Conservation (phyloP, 2,797 vertebrate species). For the Rhyacichthys aspro region DNA sequence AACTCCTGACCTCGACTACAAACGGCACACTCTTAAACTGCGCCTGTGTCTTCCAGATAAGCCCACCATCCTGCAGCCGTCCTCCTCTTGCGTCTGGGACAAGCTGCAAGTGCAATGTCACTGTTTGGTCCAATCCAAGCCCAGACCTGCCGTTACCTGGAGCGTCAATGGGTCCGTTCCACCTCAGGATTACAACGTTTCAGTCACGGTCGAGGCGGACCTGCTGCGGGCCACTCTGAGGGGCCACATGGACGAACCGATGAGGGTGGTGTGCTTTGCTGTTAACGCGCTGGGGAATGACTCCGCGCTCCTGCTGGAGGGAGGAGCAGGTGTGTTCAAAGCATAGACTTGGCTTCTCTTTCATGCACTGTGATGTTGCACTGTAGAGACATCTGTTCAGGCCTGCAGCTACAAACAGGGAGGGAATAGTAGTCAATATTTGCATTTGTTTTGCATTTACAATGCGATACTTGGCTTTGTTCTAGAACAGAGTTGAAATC, state of each 20-base stretch:
- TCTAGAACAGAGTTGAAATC: neutral
- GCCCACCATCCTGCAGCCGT: slow-evolving; percentile 64
- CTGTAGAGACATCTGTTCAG: slow-evolving; percentile 15
- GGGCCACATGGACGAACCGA: slow-evolving; percentile 54
- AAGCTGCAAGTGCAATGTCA: slow-evolving; percentile 59
- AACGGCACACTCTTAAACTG: neutral
- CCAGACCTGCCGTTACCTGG: slow-evolving; percentile 79
- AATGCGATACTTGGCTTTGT: neutral
- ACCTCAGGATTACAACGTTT: slow-evolving; percentile 67
- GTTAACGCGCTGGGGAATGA: slow-evolving; percentile 79
- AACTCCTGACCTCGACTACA: neutral
- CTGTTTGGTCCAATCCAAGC: slow-evolving; percentile 80
- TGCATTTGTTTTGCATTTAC: neutral
- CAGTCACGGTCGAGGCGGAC: slow-evolving; percentile 33
- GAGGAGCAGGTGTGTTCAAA: slow-evolving; percentile 56
- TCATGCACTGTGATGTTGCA: slow-evolving; percentile 16
- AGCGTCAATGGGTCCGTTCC: slow-evolving; percentile 73
- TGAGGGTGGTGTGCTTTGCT: slow-evolving; percentile 75
- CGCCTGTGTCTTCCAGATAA: slow-evolving; percentile 65
- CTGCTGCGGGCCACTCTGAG: slow-evolving; percentile 56
- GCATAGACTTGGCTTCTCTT: slow-evolving; percentile 15
- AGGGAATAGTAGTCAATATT: neutral
- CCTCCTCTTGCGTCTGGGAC: slow-evolving; percentile 63
- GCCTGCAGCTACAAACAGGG: slow-evolving; percentile 12
- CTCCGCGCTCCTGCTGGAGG: slow-evolving; percentile 66